Percentiles rank a stretch among this genome's conserved stretches.
These are phyloP conservation scores for Theropithecus gelada DNA, from an alignment of 2,113 vertebrate genomes.

Conservation along the genomic window DNA sequence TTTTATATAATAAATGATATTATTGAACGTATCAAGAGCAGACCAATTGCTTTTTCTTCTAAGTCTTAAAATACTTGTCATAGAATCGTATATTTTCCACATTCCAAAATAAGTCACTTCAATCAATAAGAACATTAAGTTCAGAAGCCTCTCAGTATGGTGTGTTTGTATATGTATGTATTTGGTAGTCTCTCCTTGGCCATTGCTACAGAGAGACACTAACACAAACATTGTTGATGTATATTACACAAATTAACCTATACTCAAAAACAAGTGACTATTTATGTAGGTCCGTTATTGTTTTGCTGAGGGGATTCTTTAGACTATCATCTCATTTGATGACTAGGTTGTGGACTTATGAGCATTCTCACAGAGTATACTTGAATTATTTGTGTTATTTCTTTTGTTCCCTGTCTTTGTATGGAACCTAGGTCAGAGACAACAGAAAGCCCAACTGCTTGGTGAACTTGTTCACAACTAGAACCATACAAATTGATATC, in stretches of 20 bases:
- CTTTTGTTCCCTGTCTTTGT: not conserved
- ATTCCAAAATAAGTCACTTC: not conserved
- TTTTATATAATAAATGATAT: not conserved
- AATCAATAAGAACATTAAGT: not conserved
- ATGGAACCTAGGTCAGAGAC: not conserved
- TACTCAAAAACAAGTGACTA: not conserved
- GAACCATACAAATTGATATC: not conserved
- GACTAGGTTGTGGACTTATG: not conserved
- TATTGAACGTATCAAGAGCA: not conserved
- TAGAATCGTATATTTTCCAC: not conserved
- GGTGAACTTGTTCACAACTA: not conserved
- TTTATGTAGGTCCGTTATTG: not conserved
- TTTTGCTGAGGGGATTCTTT: not conserved
- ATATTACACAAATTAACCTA: not conserved
- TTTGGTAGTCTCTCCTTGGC: not conserved
- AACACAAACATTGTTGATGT: not conserved
- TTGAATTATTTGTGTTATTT: not conserved
- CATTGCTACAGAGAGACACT: not conserved
- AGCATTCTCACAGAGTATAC: not conserved
- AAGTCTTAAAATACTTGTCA: not conserved
- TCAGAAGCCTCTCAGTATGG: not conserved
- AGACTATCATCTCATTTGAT: not conserved
- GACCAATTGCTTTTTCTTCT: constrained; percentile 13
- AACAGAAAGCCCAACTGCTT: not conserved
- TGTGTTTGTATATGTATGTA: not conserved